Evolutionary conservation across 2,888 invertebrate genomes (phyloP).

Genomic region (Cyclophora albipunctata): DNA sequence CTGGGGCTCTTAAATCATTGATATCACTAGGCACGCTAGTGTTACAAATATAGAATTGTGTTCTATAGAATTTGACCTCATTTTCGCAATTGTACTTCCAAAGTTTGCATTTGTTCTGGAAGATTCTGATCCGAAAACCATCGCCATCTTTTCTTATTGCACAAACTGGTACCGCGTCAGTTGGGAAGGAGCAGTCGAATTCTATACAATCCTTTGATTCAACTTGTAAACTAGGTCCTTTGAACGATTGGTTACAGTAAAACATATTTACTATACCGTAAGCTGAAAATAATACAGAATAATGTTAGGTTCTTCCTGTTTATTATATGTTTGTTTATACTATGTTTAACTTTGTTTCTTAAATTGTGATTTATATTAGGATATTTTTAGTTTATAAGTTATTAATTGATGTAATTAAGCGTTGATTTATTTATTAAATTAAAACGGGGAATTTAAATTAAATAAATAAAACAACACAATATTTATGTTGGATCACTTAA

Average conservation of each 20-base stretch:
- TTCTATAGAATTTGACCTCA: slow-evolving; percentile 28
- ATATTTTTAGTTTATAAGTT: too few relatives aligned
- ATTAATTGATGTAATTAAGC: too few relatives aligned
- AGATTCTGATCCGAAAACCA: slow-evolving; percentile 44
- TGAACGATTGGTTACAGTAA: slow-evolving; percentile 32
- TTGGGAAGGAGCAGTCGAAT: slow-evolving; percentile 12
- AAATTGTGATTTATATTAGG: too few relatives aligned
- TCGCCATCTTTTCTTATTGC: slow-evolving; percentile 38
- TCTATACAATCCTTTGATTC: slow-evolving; percentile 18
- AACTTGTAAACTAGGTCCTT: neutral
- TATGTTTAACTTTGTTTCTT: too few relatives aligned
- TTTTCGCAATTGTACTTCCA: slow-evolving; percentile 40
- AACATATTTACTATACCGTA: slow-evolving; percentile 30
- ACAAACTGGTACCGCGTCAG: slow-evolving; percentile 29
- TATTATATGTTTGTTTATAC: too few relatives aligned
- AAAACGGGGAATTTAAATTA: too few relatives aligned
- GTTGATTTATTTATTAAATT: too few relatives aligned
- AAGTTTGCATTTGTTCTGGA: slow-evolving; percentile 41
- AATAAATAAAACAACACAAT: too few relatives aligned
- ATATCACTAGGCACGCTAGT: slow-evolving; percentile 2
- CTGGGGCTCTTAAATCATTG: too few relatives aligned
- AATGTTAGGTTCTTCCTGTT: neutral
- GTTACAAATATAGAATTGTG: slow-evolving; percentile 42
- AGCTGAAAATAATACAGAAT: slow-evolving; percentile 7
- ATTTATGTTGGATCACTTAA: too few relatives aligned